These are phyloP conservation scores for Adelphocoris suturalis DNA, from an alignment of 2,888 invertebrate species.

Conservation along the genomic window DNA sequence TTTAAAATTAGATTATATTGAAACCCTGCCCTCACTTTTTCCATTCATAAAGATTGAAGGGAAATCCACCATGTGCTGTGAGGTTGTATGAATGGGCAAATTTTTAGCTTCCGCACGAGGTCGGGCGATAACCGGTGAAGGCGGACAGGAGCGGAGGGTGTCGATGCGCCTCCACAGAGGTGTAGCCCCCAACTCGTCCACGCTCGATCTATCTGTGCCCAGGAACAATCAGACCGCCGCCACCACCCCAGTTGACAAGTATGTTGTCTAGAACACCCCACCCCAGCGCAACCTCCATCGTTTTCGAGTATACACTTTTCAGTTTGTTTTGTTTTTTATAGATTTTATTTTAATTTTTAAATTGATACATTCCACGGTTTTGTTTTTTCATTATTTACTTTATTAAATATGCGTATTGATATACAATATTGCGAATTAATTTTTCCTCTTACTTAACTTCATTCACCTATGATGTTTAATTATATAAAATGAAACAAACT, in stretches of 20 bases:
- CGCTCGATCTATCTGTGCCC: constrained; percentile 73
- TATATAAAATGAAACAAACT: too few relatives aligned
- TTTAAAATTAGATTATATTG: background rate
- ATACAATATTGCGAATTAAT: background rate
- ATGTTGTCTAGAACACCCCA: constrained; percentile 61
- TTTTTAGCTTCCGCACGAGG: constrained; percentile 71
- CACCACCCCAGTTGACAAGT: constrained; percentile 73
- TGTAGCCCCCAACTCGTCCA: constrained; percentile 73
- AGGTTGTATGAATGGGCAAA: constrained; percentile 49
- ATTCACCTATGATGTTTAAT: too few relatives aligned
- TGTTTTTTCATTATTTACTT: background rate
- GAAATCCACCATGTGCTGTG: background rate
- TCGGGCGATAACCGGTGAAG: constrained; percentile 77
- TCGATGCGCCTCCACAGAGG: constrained; percentile 79
- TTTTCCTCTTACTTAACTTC: too few relatives aligned
- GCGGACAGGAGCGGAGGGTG: constrained; percentile 79
- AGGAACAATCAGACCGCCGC: constrained; percentile 69
- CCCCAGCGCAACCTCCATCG: constrained; percentile 45
- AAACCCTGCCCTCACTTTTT: background rate
- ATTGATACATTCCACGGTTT: constrained; percentile 25
- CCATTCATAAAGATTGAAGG: background rate
- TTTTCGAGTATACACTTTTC: constrained; percentile 47
- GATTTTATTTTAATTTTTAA: constrained; percentile 2
- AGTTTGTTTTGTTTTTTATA: constrained; percentile 40
- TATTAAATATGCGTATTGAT: background rate